Evolutionary conservation across 2,113 vertebrate species (phyloP), one percentile per base, ranked within the genome.

Genomic region (Passer domesticus): DNA sequence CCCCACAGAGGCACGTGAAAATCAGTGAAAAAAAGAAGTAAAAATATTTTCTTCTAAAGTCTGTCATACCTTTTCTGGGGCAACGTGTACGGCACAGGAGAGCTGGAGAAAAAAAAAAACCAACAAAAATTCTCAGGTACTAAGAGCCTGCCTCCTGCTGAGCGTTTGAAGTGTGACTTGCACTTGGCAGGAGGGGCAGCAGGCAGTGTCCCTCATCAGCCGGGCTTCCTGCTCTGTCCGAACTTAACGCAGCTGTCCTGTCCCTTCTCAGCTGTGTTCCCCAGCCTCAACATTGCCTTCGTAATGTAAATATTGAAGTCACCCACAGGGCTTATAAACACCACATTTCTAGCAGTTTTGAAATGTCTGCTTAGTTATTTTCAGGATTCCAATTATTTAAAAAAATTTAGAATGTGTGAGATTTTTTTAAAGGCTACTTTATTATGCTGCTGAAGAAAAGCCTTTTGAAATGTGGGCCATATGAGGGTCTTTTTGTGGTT

Each of bases 221-320:
- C 22, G 31, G 41, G 25, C 63, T 49, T 55, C 50, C 27, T 56
- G 15, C 31, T 27, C 13, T 1, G 1, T 13, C 28, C 33, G 41
- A 19, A 15, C 24, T 75, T 23, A 10, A 0, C 25, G 6, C 28
- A 17, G 64, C 43, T 37, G 4, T 23, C 10, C 19, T 72, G 4
- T 24, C 0, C 9, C 21, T 1, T 5, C 13, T 28, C 31, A 33
- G 2, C 31, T 44, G 0, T 39, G n/a, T 67, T 50, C 4, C 9
- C 13, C 8, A 35, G 23, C 30, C 35, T 52, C 15, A 68, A 72
- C 7, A 25, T 0, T 20, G 58, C 15, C 4, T 72, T 84, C 30
- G 5, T 47, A 43, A 35, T 19, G 12, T 74, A 62, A 50, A 15
- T 74, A 60, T 7, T 6, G 5, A 33, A 77, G 16, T 53, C 22